phyloP scores from a whole-genome alignment of 1,140 invertebrate species.

The Aphelenchoides besseyi region DNA sequence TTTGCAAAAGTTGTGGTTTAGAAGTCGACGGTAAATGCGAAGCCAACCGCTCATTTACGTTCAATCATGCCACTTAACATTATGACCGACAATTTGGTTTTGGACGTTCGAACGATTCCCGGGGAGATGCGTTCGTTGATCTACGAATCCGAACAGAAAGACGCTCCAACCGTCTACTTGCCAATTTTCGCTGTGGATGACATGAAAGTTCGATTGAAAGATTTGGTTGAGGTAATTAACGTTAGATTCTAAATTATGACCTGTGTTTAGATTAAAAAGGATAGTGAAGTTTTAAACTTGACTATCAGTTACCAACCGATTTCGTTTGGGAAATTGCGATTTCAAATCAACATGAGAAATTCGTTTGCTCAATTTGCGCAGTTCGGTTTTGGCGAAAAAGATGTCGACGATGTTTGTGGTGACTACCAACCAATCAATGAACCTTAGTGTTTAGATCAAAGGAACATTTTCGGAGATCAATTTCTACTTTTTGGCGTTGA shows the following conservation, averaged over 20 bases:
- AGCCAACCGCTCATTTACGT: conserved; percentile 28
- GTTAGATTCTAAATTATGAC: background rate
- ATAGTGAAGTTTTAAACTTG: conserved; percentile 28
- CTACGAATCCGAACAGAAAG: conserved; percentile 6
- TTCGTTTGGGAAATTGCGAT: conserved; percentile 34
- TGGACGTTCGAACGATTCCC: conserved; percentile 22
- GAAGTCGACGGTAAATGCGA: background rate
- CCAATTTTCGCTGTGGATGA: conserved; percentile 45
- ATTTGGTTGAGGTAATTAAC: conserved; percentile 36
- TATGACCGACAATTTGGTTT: conserved; percentile 25
- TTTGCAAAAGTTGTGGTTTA: too few species aligned
- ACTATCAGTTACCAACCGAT: conserved; percentile 42
- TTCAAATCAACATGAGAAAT: background rate
- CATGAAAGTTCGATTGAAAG: conserved; percentile 47
- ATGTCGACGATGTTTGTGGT: conserved; percentile 76
- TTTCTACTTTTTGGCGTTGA: conserved; percentile 82
- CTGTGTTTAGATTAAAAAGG: conserved; percentile 24
- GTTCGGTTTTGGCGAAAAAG: conserved; percentile 82
- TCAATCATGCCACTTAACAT: conserved; percentile 31
- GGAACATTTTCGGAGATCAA: conserved; percentile 93
- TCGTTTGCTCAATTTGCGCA: conserved; percentile 22
- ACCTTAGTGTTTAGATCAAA: conserved; percentile 70
- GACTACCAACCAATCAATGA: background rate
- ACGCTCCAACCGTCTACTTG: conserved; percentile 28
- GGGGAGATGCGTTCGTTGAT: conserved; percentile 28